phyloP scores from a whole-genome alignment of 35 echinoderm and acorn worm species.

The Lytechinus variegatus region DNA sequence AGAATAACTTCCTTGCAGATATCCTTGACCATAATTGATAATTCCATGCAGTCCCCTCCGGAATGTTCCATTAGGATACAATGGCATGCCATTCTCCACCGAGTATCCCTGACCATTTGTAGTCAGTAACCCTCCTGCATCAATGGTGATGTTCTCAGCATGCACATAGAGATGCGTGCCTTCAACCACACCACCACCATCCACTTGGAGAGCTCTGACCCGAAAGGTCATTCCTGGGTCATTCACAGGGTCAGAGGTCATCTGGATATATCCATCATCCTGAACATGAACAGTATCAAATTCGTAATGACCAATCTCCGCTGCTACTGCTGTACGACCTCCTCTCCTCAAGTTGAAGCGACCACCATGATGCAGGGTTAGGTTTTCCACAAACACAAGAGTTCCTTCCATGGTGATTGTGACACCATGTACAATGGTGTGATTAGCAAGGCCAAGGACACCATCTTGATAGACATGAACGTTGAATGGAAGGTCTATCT shows the following conservation, averaged over 20 bases:
- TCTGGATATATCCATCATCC: conserved; percentile 85
- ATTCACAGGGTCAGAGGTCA: conserved; percentile 81
- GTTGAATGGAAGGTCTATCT: conserved; percentile 85
- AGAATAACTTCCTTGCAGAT: conserved; percentile 28
- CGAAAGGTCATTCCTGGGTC: conserved; percentile 77
- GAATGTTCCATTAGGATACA: conserved; percentile 70
- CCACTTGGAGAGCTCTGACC: conserved; percentile 66
- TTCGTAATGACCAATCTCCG: conserved; percentile 62
- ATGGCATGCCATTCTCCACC: conserved; percentile 52
- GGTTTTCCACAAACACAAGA: conserved; percentile 61
- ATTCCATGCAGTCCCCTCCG: conserved; percentile 79
- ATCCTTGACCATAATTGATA: conserved; percentile 83
- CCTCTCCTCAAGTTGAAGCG: conserved; percentile 75
- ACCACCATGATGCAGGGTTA: conserved; percentile 85
- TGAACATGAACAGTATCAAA: conserved; percentile 85
- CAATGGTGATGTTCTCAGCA: conserved; percentile 88
- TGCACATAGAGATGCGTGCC: conserved; percentile 80
- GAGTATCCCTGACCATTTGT: conserved; percentile 79
- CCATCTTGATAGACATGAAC: conserved; percentile 78
- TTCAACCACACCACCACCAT: conserved; percentile 88
- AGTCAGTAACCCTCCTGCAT: conserved; percentile 75
- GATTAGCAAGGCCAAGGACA: conserved; percentile 73
- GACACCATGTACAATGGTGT: conserved; percentile 84
- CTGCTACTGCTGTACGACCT: conserved; percentile 60
- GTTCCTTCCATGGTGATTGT: conserved; percentile 78